Evolutionary conservation across 2,888 invertebrate genomes (phyloP), one percentile per base, ranked within the genome.

Genomic region (Ophion obscuratus): DNA sequence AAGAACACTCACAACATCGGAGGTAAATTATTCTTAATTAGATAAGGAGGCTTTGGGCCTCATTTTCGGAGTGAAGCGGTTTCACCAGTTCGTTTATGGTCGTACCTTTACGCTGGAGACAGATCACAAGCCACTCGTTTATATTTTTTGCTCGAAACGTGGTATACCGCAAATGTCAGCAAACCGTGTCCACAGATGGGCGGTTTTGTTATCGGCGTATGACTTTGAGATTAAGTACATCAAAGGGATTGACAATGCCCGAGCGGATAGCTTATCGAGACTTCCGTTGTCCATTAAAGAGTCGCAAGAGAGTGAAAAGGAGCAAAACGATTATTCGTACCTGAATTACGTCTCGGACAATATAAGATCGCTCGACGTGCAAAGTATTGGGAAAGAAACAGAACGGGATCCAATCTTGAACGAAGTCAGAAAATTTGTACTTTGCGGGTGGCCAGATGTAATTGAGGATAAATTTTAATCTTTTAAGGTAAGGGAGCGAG

Each of bases 1-100:
- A 2, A 67, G 87, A 11, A 80, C 85, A 7, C 64, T 89, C 59
- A 64, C 81, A 9, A 74, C 80, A 11, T 76, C 87, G 4, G 84
- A 88, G 66, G 71, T 59, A 36, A 78, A 73, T 10, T 91, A 91
- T 88, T 93, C 86, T 44, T 89, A 90, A 70, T 79, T 89, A n/a
- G 90, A 91, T 59, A 84, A 85, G 20, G 90, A 91, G 87, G 93
- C 94, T 44, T 87, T 93, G 47, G 88, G 90, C 20, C 85, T 94
- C 2, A 87, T 93, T 17, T 94, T 89, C 24, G 79, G 73, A 9
- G 74, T 79, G 0, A 82, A 70, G 14, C 70, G 53, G 3, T 85
- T 81, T 17, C 75, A 85, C 57, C 82, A 85, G 11, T 85, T 61
- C 74, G 62, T 82, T n/a, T 79, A 64, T 17, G 85, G 79, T 4